These are phyloP conservation scores for Clarias macrocephalus DNA, from an alignment of 2,113 vertebrate genomes.

Conservation along the genomic window DNA sequence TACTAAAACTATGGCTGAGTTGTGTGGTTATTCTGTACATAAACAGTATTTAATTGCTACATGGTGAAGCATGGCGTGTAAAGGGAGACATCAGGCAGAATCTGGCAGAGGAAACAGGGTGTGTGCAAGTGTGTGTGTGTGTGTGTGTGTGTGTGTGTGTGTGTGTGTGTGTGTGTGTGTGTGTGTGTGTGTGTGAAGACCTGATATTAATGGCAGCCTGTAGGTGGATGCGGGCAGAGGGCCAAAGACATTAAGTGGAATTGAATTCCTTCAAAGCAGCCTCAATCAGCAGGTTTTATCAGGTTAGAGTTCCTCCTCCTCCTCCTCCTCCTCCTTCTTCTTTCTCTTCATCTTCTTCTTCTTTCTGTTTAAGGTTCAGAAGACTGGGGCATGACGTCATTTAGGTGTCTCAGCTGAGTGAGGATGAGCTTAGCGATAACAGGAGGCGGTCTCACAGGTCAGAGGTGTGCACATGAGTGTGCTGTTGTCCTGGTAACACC, in stretches of 20 bases:
- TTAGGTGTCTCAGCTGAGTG: constrained; percentile 31
- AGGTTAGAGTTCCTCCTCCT: constrained; percentile 77
- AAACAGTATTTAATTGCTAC: background rate
- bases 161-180: constrained; percentile 28
- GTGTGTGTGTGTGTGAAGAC: constrained; percentile 53
- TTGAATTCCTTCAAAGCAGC: constrained; percentile 86
- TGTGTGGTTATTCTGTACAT: too few relatives aligned
- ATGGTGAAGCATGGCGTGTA: background rate
- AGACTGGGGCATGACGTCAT: constrained; percentile 30
- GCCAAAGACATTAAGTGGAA: constrained; percentile 86
- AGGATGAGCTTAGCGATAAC: constrained; percentile 2
- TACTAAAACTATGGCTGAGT: background rate
- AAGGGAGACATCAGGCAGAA: constrained; percentile 1
- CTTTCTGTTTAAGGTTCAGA: background rate
- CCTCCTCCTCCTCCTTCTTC: background rate
- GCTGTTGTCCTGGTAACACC: constrained; percentile 25
- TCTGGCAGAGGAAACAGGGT: too few relatives aligned
- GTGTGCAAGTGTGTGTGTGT: background rate
- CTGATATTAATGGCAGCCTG: constrained; percentile 76
- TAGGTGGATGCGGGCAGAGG: constrained; percentile 66
- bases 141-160: constrained; percentile 7
- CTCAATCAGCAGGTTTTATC: constrained; percentile 91
- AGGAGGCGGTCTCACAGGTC: background rate
- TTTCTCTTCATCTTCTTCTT: background rate
- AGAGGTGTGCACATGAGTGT: constrained; percentile 23